Evolutionary conservation across 2,888 invertebrate genomes (phyloP).

Genomic region (Drosophila picticornis): DNA sequence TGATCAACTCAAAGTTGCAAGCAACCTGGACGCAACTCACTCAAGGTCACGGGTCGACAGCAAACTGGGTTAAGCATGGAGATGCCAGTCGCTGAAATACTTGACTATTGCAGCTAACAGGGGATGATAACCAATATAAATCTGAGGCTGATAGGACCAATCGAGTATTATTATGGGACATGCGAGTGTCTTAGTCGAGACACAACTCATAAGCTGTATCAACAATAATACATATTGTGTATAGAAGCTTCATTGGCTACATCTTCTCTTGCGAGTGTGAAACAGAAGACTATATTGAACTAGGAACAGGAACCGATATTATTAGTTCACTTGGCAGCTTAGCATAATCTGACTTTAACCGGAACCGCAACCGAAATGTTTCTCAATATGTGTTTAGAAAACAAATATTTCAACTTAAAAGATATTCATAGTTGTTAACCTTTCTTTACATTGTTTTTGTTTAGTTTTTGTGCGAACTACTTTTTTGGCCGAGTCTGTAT

Average conservation of each 20-base stretch:
- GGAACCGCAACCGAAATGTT: not conserved
- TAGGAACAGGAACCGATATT: not conserved
- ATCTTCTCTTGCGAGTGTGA: not conserved
- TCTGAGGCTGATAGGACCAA: not conserved
- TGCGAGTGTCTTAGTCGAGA: not conserved
- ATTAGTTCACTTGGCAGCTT: no score
- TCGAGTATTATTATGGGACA: not conserved
- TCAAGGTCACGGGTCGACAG: constrained; percentile 44
- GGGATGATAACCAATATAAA: not conserved
- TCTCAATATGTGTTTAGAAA: not conserved
- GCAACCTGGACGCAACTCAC: constrained; percentile 9
- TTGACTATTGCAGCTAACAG: not conserved
- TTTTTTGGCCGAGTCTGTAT: not conserved
- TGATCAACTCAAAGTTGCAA: constrained; percentile 2
- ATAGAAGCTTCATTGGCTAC: not conserved
- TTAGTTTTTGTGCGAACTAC: not conserved
- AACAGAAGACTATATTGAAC: not conserved
- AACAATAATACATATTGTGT: not conserved
- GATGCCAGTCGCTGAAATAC: not conserved
- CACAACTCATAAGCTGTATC: not conserved
- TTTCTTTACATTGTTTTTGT: not conserved
- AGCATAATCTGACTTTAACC: not conserved
- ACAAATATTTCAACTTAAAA: not conserved
- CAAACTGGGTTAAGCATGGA: not conserved
- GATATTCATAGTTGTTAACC: not conserved